Evolutionary conservation across 2,888 invertebrate genomes (phyloP), one percentile per base, ranked within the genome.

Genomic region (Muschampia staudingeri): DNA sequence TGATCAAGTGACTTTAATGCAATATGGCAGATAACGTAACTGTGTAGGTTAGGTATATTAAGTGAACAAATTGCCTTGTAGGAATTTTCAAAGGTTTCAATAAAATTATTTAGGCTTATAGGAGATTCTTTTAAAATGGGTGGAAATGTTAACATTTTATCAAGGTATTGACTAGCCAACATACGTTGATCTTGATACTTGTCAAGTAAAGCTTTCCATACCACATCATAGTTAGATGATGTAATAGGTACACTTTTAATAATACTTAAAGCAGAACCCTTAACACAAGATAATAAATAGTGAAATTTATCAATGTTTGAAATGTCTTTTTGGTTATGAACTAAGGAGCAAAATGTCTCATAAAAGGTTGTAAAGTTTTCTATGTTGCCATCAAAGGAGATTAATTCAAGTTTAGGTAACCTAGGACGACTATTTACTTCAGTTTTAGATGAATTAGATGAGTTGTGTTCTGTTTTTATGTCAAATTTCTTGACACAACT

Each of bases 211-310:
- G 70, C 34, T 34, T 70, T 70, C 70, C 70, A 70, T 12, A 70
- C 70, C 9, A 56, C 56, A 56, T 56, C 56, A 19, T 56, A 56
- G 9, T 56, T 56, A 19, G 56, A 56, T 56, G 70, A 70, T 30
- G 30, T 70, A 70, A 70, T 70, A 34, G 70, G 70, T 70, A 70
- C 30, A 70, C 70, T 70, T 70, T 70, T 70, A 70, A 70, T 70
- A 70, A 70, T 40, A 70, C 70, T 70, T 9, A 70, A 40, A 40
- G 70, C 70, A 34, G 70, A 70, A 34, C 70, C 70, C 34, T 70
- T 70, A 70, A 70, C 70, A 9, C 70, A 70, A 37, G 70, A 70
- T 3, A 70, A 34, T 70, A 70, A 34, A 56, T 56, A 56, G 8
- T 56, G 56, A 19, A 56, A 56, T 19, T 56, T 56, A 9, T 56